phyloP scores from a whole-genome alignment of 2,797 vertebrate genomes.

The Carcharodon carcharias region DNA sequence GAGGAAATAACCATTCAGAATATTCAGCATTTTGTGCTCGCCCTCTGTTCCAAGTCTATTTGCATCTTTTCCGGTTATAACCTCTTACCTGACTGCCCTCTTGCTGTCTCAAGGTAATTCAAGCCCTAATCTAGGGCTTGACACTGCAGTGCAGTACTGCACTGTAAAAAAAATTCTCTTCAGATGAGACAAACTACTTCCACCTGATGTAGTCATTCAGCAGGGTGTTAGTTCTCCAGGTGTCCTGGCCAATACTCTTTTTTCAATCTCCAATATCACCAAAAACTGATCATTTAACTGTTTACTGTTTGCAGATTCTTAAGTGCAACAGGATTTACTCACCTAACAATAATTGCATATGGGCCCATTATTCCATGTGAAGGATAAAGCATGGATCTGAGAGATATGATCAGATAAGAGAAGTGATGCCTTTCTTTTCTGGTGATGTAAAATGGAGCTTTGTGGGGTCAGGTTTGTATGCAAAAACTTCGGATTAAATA shows the following conservation, averaged over 20 bases:
- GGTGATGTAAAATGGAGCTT: neutral
- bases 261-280: neutral
- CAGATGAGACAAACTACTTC: neutral
- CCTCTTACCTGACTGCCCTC: neutral
- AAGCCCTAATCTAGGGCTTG: neutral
- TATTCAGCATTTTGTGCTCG: neutral
- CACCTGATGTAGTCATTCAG: neutral
- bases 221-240: neutral
- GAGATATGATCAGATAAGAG: neutral
- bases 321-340: neutral
- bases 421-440: neutral
- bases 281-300: neutral
- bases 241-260: neutral
- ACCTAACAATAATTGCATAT: neutral
- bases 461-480: neutral
- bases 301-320: neutral
- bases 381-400: neutral
- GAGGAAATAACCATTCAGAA: neutral
- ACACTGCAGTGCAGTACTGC: neutral
- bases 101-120: neutral
- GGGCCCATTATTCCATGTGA: neutral
- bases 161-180: neutral
- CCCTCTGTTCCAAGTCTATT: neutral
- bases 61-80: neutral
- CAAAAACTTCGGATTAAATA: neutral